phyloP scores from a whole-genome alignment of 2,888 invertebrate species.

The Malacosoma neustria region DNA sequence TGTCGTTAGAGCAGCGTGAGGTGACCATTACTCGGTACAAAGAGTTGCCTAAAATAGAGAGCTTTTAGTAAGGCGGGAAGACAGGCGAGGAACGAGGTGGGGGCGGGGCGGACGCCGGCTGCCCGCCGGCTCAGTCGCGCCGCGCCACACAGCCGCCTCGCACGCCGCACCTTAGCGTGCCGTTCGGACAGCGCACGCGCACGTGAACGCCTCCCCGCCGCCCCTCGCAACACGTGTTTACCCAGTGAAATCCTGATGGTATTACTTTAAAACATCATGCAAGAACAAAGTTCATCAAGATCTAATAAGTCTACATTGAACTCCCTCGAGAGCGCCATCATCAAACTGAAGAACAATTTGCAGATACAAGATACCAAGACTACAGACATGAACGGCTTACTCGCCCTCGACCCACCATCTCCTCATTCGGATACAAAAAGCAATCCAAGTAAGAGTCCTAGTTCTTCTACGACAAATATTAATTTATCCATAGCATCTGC shows the following conservation, averaged over 20 bases:
- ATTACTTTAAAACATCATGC: constrained; percentile 47
- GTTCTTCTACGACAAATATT: constrained; percentile 49
- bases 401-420: constrained; percentile 44
- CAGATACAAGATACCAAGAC: constrained; percentile 67
- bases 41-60: constrained; percentile 75
- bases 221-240: constrained; percentile 52
- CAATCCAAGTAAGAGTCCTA: constrained; percentile 60
- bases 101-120: constrained; percentile 65
- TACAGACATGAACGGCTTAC: constrained; percentile 52
- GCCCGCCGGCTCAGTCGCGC: constrained; percentile 69
- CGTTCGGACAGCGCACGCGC: constrained; percentile 46
- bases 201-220: constrained; percentile 51
- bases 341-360: constrained; percentile 68
- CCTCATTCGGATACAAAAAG: constrained; percentile 45
- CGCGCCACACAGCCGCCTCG: constrained; percentile 63
- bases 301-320: constrained; percentile 62
- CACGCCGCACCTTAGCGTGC: constrained; percentile 53
- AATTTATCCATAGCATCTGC: constrained; percentile 75
- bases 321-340: constrained; percentile 69
- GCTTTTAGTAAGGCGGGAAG: constrained; percentile 71
- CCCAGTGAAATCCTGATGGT: constrained; percentile 24
- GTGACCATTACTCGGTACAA: constrained; percentile 72
- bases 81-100: constrained; percentile 47
- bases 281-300: constrained; percentile 67
- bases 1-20: constrained; percentile 73